A percentile compares a stretch with the other conserved stretches of the same genome.
phyloP scores from a whole-genome alignment of 2,888 invertebrate genomes.

The Lobophora halterata region DNA sequence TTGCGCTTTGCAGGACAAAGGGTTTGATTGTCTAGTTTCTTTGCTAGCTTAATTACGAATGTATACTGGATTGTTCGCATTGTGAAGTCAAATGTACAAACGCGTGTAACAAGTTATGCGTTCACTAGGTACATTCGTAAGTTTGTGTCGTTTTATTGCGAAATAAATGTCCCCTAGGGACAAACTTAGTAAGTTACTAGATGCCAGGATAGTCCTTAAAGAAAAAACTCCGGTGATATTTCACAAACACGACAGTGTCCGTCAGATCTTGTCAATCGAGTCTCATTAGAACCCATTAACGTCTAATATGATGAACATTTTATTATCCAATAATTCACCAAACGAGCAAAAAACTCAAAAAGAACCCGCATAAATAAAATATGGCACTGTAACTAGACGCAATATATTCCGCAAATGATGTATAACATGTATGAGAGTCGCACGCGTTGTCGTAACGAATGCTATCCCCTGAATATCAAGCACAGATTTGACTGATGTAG shows the following conservation, averaged over 20 bases:
- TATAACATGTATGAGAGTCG: constrained; percentile 46
- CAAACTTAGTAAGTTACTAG: constrained; percentile 4
- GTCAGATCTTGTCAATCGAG: constrained; percentile 20
- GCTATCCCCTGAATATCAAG: constrained; percentile 65
- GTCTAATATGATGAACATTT: constrained; percentile 27
- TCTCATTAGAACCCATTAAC: constrained; percentile 21
- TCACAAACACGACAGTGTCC: constrained; percentile 11
- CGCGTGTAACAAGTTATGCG: constrained; percentile 25
- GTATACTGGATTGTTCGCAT: constrained; percentile 44
- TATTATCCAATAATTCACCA: constrained; percentile 23
- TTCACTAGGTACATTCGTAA: constrained; percentile 25
- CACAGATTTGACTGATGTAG: constrained; percentile 71
- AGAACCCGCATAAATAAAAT: constrained; percentile 20
- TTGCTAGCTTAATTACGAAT: constrained; percentile 60
- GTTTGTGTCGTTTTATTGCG: constrained; percentile 21
- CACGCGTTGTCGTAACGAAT: constrained; percentile 58
- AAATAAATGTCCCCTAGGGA: not conserved
- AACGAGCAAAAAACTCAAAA: constrained; percentile 22
- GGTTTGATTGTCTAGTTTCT: constrained; percentile 51
- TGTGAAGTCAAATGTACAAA: constrained; percentile 40
- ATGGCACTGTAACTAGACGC: constrained; percentile 32
- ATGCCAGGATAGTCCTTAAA: constrained; percentile 3
- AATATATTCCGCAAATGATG: constrained; percentile 49
- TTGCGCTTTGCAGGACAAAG: constrained; percentile 53
- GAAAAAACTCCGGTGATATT: constrained; percentile 19